These are phyloP conservation scores for Zoanthus sociatus DNA, from an alignment of 92 coral and sea anemone species.

Conservation along the genomic window DNA sequence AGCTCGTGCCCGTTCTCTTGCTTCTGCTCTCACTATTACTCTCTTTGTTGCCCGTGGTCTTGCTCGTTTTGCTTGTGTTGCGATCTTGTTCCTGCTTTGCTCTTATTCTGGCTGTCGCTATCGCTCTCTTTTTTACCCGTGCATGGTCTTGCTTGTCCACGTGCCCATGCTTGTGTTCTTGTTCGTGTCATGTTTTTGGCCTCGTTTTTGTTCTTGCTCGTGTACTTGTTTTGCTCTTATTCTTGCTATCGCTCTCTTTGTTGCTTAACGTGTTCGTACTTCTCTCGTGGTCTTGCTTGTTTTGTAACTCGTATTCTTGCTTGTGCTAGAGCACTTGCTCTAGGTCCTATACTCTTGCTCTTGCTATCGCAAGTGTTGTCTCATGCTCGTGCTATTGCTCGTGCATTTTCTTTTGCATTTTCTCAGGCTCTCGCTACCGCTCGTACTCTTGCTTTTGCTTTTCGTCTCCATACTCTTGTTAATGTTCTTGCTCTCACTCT, in stretches of 20 bases:
- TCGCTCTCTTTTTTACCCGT: too few relatives aligned
- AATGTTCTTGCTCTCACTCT: not conserved
- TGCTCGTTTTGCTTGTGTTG: too few relatives aligned
- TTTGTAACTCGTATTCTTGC: too few relatives aligned
- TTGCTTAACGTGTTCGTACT: not conserved
- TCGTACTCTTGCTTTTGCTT: not conserved
- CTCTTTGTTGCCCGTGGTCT: not conserved
- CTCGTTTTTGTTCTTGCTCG: too few relatives aligned
- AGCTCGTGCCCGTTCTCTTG: not conserved
- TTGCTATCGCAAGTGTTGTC: not conserved
- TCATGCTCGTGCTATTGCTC: not conserved
- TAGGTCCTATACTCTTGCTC: not conserved
- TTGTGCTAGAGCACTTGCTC: too few relatives aligned
- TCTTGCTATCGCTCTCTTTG: not conserved
- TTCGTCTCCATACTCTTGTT: not conserved
- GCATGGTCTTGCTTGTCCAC: too few relatives aligned
- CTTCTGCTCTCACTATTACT: not conserved
- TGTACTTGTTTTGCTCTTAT: too few relatives aligned
- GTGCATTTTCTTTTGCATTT: too few relatives aligned
- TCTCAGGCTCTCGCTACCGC: not conserved
- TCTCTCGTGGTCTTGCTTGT: not conserved
- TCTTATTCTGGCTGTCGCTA: too few relatives aligned
- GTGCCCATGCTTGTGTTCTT: too few relatives aligned
- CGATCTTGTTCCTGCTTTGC: too few relatives aligned
- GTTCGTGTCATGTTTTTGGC: too few relatives aligned